Conservation (phyloP, 2,113 vertebrate species). For the Gadus macrocephalus region DNA sequence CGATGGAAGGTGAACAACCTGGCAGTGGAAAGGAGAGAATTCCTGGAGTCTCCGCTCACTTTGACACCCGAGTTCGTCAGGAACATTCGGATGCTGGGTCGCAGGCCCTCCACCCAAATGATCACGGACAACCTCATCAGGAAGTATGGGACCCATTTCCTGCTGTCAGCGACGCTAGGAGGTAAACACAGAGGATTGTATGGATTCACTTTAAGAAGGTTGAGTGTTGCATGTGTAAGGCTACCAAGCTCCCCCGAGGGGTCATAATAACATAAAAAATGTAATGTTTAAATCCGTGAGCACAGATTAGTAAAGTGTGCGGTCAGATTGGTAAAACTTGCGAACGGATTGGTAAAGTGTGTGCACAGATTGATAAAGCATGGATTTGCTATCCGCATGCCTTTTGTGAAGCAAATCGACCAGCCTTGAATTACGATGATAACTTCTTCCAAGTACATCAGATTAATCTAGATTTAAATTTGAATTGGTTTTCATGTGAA, state of each 20-base stretch:
- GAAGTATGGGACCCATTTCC: slow-evolving; percentile 97
- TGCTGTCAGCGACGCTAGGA: slow-evolving; percentile 93
- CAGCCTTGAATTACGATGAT: too few relatives aligned
- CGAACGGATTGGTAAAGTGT: too few relatives aligned
- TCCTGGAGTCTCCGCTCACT: slow-evolving; percentile 87
- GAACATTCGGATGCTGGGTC: slow-evolving; percentile 92
- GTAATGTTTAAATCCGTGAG: too few relatives aligned
- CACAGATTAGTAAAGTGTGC: too few relatives aligned
- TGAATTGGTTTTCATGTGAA: too few relatives aligned
- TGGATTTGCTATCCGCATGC: too few relatives aligned
- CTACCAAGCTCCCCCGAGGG: neutral
- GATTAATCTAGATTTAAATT: too few relatives aligned
- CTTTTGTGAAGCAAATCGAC: too few relatives aligned
- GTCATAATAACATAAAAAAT: too few relatives aligned
- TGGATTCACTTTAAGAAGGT: neutral
- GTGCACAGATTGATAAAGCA: too few relatives aligned
- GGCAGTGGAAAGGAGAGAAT: slow-evolving; percentile 90
- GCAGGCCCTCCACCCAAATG: slow-evolving; percentile 85
- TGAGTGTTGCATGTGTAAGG: neutral
- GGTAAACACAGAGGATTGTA: slow-evolving; percentile 66
- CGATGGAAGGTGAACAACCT: slow-evolving; percentile 98
- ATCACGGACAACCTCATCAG: slow-evolving; percentile 96
- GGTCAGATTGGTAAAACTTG: too few relatives aligned
- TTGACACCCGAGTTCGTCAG: slow-evolving; percentile 92
- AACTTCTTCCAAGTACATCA: too few relatives aligned